Base-by-base conservation (phyloP, 2,113 vertebrate species). In the Trichechus manatus region DNA sequence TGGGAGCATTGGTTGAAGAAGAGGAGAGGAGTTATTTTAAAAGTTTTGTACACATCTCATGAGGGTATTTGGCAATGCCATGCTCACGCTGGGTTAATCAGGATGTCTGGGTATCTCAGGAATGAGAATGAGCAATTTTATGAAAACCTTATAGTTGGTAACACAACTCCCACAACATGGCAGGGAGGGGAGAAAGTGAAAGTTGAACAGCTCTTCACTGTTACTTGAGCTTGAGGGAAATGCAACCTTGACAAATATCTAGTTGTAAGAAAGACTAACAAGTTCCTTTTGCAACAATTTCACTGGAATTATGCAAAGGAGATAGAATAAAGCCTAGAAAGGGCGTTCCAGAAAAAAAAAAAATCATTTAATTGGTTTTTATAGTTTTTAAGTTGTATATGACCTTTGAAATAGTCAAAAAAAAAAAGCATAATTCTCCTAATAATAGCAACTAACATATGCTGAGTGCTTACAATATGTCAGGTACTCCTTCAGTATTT, bases 121-220 rank as follows among this genome's bases (percentile, higher is more conserved):
- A 96, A 87, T 82, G 95, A 97, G 56, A 95, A 70, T 47, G 91
- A 97, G 44, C 68, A 80, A 92, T 92, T 92, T 97, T 80, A 85
- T 82, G 93, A 93, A 91, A 96, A 91, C 87, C 87, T 87, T 59
- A 93, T 5, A 96, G 93, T 95, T 81, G 61, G 72, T 89, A 96
- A 91, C 56, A 74, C 81, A 56, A 91, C 64, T 91, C 91, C 81
- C 80, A 95, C 19, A 2, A 31, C 5, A 1, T 64, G 68, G 33
- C 39, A 90, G 82, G 31, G n/a, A 94, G 27, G 44, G 44, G 63
- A 63, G 5, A 33, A 63, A 78, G 56, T 25, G 23, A 95, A 93
- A 90, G 50, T 79, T 9, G 36, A 42, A 63, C 20, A 80, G 23
- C 7, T 89, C 36, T 56, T 90, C 29, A 22, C 6, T 87, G 44